Base-by-base conservation (phyloP, 2,113 vertebrate genomes). In the Balaeniceps rex region DNA sequence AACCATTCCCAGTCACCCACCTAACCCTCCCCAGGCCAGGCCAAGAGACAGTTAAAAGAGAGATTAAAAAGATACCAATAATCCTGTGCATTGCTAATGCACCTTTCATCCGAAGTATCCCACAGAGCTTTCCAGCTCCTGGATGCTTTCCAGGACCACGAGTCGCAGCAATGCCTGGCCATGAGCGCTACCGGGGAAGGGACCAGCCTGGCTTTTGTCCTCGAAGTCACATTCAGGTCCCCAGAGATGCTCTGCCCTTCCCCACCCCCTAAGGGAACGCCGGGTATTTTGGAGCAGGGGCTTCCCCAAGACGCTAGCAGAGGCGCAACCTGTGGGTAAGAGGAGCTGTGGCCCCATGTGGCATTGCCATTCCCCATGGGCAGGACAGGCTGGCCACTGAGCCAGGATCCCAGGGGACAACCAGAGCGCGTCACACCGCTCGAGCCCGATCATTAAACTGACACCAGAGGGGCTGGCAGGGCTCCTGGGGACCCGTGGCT, bases 1-100 rank as follows among this genome's bases (percentile, higher is more conserved):
- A 4, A 8, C 4, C 25, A 38, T 28, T n/a, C n/a, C 46, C 31
- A 15, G 18, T 19, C 55, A 38, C 40, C 6, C 63, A 12, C 31
- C 47, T 13, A 60, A 85, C 58, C 71, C 77, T 52, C 36, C 55
- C 31, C 57, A 44, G 42, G 42, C 14, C 21, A 25, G 60, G 78
- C 49, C 49, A 42, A 46, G 72, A 54, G 91, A 55, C 4, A 23
- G 94, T 90, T 95, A 87, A 95, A 65, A 44, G 38, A 49, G 82
- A 79, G 94, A 93, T 95, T 93, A 87, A 93, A 90, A 60, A 70
- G 83, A 91, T n/a, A 70, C 72, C 28, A 21, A 65, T 93, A 93
- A 95, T 95, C 91, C 91, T 7, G 38, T 6, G 26, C 60, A 28
- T 83, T 74, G 78, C 91, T 87, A 80, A 88, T 69, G 91, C 83